A percentile compares a stretch with the other conserved stretches of the same genome.
These are phyloP conservation scores for Cynopterus brachyotis DNA, from an alignment of 2,113 vertebrate genomes.

Conservation along the genomic window DNA sequence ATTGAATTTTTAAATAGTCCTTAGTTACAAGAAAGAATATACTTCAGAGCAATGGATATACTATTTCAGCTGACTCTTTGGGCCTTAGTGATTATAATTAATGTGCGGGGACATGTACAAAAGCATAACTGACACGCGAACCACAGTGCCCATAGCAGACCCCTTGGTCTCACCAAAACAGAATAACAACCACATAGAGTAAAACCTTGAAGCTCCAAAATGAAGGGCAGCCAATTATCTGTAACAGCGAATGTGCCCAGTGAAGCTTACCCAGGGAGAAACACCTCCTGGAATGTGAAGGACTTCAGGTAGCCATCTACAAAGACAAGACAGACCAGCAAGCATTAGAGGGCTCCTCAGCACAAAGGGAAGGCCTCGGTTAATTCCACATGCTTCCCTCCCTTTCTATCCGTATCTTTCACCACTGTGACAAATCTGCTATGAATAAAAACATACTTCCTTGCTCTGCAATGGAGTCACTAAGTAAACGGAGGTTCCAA, in stretches of 20 bases:
- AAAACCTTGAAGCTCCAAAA: not conserved
- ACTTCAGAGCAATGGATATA: not conserved
- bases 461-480: not conserved
- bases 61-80: not conserved
- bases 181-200: not conserved
- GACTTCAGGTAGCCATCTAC: not conserved
- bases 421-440: not conserved
- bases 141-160: not conserved
- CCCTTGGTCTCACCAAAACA: not conserved
- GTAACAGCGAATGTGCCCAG: not conserved
- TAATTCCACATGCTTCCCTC: not conserved
- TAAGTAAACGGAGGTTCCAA: not conserved
- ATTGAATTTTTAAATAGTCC: not conserved
- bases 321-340: not conserved
- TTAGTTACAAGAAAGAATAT: not conserved
- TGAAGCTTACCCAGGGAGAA: not conserved
- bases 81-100: not conserved
- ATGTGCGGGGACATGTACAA: not conserved
- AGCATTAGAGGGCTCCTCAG: not conserved
- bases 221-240: not conserved
- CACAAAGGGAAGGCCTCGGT: not conserved
- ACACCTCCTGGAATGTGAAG: not conserved
- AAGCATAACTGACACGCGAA: not conserved
- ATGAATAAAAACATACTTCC: not conserved
- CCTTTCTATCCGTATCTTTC: not conserved